Conservation (phyloP, 2,797 vertebrate species). For the Margarornis squamiger region DNA sequence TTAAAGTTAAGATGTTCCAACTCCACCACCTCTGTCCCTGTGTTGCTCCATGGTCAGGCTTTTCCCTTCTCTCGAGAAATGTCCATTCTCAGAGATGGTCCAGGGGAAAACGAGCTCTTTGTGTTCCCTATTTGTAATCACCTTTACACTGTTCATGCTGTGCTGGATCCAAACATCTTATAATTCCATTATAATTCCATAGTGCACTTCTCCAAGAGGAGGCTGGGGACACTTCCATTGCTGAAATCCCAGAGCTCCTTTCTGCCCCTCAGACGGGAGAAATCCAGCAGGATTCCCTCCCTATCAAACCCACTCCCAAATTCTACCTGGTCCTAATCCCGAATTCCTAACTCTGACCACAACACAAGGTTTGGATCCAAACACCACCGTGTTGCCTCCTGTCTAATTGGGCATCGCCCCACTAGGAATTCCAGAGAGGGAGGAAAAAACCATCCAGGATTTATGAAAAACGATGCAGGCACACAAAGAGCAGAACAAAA, state of each 20-base stretch:
- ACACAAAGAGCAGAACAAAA: constrained; percentile 31
- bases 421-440: background rate
- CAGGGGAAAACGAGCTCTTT: background rate
- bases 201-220: background rate
- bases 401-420: background rate
- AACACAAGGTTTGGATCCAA: background rate
- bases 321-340: background rate
- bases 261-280: background rate
- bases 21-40: background rate
- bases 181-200: background rate
- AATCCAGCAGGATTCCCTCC: background rate
- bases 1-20: background rate
- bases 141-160: background rate
- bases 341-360: background rate
- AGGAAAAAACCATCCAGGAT: background rate
- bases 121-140: background rate
- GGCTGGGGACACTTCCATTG: background rate
- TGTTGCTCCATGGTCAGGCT: background rate
- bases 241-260: background rate
- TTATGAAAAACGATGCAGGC: background rate
- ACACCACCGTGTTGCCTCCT: rapidly evolving
- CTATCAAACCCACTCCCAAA: background rate
- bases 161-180: background rate
- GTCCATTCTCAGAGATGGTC: background rate
- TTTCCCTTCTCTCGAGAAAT: background rate